Evolutionary conservation across 2,888 invertebrate species (phyloP), one percentile per base, ranked within the genome.

Genomic region (Coremacera marginata): DNA sequence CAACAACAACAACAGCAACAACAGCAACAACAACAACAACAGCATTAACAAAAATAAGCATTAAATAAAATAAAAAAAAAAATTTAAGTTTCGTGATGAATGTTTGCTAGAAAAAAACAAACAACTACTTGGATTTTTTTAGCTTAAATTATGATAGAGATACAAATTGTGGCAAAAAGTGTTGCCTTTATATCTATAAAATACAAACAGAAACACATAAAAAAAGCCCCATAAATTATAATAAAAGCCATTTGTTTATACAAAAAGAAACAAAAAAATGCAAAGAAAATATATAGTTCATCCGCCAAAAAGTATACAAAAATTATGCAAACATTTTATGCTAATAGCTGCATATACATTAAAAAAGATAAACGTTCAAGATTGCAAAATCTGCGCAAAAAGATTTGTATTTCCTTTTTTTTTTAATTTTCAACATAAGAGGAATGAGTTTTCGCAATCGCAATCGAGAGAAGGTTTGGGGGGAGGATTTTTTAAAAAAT

Each of bases 31-130:
- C 34, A n/a, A 72, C 63, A 62, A 16, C 63, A 51, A 57, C 19
- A 57, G 57, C 62, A 67, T 14, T 19, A 63, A 19, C n/a, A 16
- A 25, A 75, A 3, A 27, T 51, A 11, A 63, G 19, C 22, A 19
- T 27, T 25, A 49, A 65, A 22, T 22, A 55, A 75, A 27, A 49
- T 25, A 9, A 16, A 63, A 11, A n/a, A 65, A 52, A n/a, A 65
- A 52, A n/a, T 9, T 11, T 49, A 73, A 44, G 57, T 19, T 71
- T 72, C 72, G 60, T 60, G 60, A 25, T 44, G 25, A 62, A 72
- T 60, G 34, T 27, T 37, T 62, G 55, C 34, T 34, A n/a, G 52
- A 65, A 9, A 44, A 62, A 44, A 62, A 37, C 37, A 60, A 67
- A 49, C 9, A 31, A 65, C 9, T 31, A 34, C n/a, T 34, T 65